phyloP scores from a whole-genome alignment of 64 coral and sea anemone species.

The Anthopleura sola region DNA sequence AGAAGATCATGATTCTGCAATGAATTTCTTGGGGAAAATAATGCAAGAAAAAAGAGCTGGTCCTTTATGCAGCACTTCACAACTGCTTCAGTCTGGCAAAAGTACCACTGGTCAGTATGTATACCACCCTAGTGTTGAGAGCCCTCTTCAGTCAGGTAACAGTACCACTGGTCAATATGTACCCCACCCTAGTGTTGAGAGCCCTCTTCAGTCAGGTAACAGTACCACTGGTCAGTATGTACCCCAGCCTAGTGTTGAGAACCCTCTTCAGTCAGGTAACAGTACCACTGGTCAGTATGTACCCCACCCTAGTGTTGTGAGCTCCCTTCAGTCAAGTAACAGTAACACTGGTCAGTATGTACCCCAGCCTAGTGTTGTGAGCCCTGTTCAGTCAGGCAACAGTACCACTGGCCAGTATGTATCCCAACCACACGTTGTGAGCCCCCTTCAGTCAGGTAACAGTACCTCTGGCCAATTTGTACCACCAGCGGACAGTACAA shows the following conservation, averaged over 20 bases:
- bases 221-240: background rate
- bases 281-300: background rate
- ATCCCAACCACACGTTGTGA: background rate
- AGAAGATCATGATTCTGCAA: background rate
- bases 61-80: background rate
- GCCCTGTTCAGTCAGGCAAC: background rate
- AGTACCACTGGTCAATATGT: background rate
- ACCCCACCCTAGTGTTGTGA: background rate
- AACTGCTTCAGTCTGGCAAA: background rate
- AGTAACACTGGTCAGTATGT: background rate
- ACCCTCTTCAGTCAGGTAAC: background rate
- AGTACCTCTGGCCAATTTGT: background rate
- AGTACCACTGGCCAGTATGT: background rate
- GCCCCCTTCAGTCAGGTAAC: background rate
- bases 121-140: background rate
- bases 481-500: background rate
- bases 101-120: background rate
- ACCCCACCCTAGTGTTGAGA: background rate
- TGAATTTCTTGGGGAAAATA: background rate
- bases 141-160: background rate
- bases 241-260: background rate
- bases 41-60: background rate
- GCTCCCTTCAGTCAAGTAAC: background rate
- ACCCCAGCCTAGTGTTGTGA: background rate
- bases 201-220: background rate